Evolutionary conservation across 2,888 invertebrate genomes (phyloP).

Genomic region (Zygogramma bicolorata): DNA sequence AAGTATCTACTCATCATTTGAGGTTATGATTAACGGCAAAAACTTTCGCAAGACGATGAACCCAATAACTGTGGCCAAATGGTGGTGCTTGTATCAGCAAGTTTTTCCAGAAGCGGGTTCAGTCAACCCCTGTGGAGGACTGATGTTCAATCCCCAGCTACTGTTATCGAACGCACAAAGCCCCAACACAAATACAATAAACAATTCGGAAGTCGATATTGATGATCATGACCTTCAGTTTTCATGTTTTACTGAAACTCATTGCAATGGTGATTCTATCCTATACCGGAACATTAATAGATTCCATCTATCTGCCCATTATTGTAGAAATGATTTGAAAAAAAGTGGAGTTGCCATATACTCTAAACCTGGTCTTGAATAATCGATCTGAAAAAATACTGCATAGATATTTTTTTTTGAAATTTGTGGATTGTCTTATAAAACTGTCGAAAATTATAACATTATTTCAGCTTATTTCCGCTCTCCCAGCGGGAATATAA

Average conservation of each 20-base stretch:
- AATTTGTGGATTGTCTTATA: too few relatives aligned
- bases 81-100: too few relatives aligned
- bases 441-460: too few relatives aligned
- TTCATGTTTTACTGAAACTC: background rate
- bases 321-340: background rate
- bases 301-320: constrained; percentile 6
- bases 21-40: too few relatives aligned
- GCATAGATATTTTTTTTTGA: background rate
- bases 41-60: too few relatives aligned
- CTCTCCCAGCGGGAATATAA: background rate
- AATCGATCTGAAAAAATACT: background rate
- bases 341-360: background rate
- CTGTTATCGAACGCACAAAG: too few relatives aligned
- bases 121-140: too few relatives aligned
- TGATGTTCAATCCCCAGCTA: too few relatives aligned
- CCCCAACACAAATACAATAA: background rate
- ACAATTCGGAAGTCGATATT: background rate
- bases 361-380: background rate
- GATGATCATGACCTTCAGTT: background rate
- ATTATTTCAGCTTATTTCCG: constrained; percentile 6
- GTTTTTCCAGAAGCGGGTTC: too few relatives aligned
- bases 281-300: background rate
- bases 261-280: background rate
- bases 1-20: too few relatives aligned
- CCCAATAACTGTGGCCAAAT: too few relatives aligned